Conservation (phyloP, 2,113 vertebrate species). For the Rhizomys pruinosus region DNA sequence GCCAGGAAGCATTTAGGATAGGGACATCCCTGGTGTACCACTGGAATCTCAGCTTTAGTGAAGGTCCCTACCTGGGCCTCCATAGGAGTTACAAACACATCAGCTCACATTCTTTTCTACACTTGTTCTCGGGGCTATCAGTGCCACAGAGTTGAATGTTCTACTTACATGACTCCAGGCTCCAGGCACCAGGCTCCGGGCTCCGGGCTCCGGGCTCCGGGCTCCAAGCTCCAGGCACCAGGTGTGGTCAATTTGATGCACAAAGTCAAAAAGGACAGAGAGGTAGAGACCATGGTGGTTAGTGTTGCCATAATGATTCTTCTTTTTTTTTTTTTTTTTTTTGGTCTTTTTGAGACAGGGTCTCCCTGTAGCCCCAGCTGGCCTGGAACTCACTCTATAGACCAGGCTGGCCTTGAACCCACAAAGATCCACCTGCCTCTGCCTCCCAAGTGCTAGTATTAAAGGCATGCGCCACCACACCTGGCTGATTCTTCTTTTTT, state of each 20-base stretch:
- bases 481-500: neutral
- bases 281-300: neutral
- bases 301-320: neutral
- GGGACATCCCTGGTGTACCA: neutral
- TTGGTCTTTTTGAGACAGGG: too few species aligned
- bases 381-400: too few species aligned
- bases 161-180: neutral
- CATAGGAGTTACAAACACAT: neutral
- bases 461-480: too few species aligned
- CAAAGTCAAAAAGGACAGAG: too few species aligned
- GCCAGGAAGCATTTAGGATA: neutral
- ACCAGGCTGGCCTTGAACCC: too few species aligned
- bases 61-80: neutral
- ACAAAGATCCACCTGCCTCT: too few species aligned
- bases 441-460: too few species aligned
- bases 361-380: too few species aligned
- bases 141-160: neutral
- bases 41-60: neutral
- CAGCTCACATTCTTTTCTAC: neutral
- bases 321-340: too few species aligned
- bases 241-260: fast-evolving
- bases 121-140: neutral
- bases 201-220: neutral
- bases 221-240: too few species aligned
- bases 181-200: neutral